These are phyloP conservation scores for Sylvicola fuscatus DNA, from an alignment of 2,888 invertebrate species.

Conservation along the genomic window DNA sequence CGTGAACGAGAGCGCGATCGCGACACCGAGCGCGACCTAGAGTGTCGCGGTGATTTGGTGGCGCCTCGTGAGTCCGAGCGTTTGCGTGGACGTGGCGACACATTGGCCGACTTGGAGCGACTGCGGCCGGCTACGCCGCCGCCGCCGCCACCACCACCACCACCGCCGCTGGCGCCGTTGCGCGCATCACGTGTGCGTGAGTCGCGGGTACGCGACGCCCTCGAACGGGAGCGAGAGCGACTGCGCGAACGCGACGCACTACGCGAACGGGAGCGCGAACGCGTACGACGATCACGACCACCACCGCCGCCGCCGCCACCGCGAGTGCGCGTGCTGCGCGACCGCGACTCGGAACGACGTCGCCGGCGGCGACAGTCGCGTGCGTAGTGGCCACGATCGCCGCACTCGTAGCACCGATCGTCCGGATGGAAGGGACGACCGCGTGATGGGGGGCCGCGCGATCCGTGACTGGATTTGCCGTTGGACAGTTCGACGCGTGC, in stretches of 20 bases:
- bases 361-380: slow-evolving; percentile 53
- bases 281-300: slow-evolving; percentile 29
- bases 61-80: slow-evolving; percentile 6
- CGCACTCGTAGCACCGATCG: slow-evolving; percentile 88
- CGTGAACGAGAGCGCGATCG: slow-evolving; percentile 6
- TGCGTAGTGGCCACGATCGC: slow-evolving; percentile 83
- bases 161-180: too few relatives aligned
- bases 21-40: slow-evolving; percentile 6
- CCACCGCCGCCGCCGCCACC: too few relatives aligned
- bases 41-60: slow-evolving; percentile 8
- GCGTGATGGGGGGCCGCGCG: slow-evolving; percentile 13
- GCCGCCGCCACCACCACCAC: too few relatives aligned
- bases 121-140: slow-evolving; percentile 1
- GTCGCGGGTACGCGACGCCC: slow-evolving; percentile 25
- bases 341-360: slow-evolving; percentile 21
- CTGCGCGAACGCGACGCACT: slow-evolving; percentile 29
- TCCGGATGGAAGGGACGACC: slow-evolving; percentile 65
- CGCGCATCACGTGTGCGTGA: too few relatives aligned
- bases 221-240: slow-evolving; percentile 9
- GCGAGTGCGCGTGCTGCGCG: too few relatives aligned
- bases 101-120: slow-evolving; percentile 6
- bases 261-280: slow-evolving; percentile 23
- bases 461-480: slow-evolving; percentile 42
- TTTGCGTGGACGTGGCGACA: background rate
- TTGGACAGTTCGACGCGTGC: slow-evolving; percentile 86